A percentile compares a stretch with the other conserved stretches of the same genome.
Evolutionary conservation across 1,140 invertebrate species (phyloP).

Genomic region (Polypedilum pembai): DNA sequence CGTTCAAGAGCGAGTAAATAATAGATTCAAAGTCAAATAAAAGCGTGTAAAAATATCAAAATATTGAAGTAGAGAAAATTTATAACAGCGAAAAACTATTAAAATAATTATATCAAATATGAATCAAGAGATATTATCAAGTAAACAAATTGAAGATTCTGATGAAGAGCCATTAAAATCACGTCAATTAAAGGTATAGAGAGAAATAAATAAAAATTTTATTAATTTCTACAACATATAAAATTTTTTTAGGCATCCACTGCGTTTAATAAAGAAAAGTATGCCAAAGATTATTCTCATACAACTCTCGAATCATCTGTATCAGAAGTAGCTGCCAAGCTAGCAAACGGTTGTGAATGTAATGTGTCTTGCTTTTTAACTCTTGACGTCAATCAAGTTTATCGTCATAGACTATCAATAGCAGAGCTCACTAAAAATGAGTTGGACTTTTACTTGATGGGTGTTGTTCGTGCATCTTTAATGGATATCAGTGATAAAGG

Average conservation of each 20-base stretch:
- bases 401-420: conserved; percentile 66
- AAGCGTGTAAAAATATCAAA: not conserved
- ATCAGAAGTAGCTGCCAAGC: conserved; percentile 57
- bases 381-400: conserved; percentile 63
- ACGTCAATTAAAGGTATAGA: not conserved
- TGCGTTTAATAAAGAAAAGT: not conserved
- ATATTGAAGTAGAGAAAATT: not conserved
- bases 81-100: not conserved
- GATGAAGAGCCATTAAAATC: conserved; percentile 14
- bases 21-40: not conserved
- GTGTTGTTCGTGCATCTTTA: conserved; percentile 67
- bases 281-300: conserved; percentile 39
- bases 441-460: conserved; percentile 70
- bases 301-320: conserved; percentile 52
- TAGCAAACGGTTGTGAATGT: conserved; percentile 65
- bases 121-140: not conserved
- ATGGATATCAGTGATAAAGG: conserved; percentile 62
- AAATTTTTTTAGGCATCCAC: not conserved
- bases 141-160: not conserved
- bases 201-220: not conserved
- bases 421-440: conserved; percentile 69
- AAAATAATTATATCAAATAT: not conserved
- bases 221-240: not conserved
- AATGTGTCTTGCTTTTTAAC: conserved; percentile 66
- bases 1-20: too few relatives aligned